A percentile compares a stretch with the other conserved stretches of the same genome.
phyloP scores from a whole-genome alignment of 2,797 vertebrate species.

The Psittacula derbiana region DNA sequence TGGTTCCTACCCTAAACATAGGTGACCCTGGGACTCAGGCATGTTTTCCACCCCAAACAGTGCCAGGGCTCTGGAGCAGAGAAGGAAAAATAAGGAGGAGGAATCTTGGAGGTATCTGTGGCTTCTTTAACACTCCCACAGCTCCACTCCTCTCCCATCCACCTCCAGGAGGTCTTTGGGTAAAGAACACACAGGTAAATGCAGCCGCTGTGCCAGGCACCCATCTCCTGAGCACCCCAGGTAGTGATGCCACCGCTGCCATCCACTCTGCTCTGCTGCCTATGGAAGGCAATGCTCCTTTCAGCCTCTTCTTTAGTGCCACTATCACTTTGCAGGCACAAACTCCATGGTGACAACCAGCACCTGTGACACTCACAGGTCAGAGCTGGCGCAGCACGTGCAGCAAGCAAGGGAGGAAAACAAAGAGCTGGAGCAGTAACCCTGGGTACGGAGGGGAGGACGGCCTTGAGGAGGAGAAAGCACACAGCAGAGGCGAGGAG shows the following conservation, averaged over 20 bases:
- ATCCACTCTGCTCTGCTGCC: not conserved
- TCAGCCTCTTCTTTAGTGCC: not conserved
- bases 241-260: not conserved
- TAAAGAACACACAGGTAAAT: rapidly evolving
- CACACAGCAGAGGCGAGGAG: not conserved
- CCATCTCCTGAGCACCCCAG: rapidly evolving
- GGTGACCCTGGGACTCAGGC: no score
- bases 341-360: conserved; percentile 46
- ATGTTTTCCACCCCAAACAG: not conserved
- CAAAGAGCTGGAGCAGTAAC: not conserved
- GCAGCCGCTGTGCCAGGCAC: not conserved
- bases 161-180: not conserved
- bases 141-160: not conserved
- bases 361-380: not conserved
- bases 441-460: not conserved
- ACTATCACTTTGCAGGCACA: not conserved
- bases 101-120: rapidly evolving
- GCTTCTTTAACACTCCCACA: not conserved
- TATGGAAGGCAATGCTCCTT: not conserved
- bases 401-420: not conserved
- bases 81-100: not conserved
- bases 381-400: not conserved
- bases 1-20: rapidly evolving
- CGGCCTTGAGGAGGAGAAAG: conserved; percentile 29
- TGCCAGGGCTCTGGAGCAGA: not conserved